phyloP scores from a whole-genome alignment of 2,797 vertebrate species.

The Urophycis tenuis region DNA sequence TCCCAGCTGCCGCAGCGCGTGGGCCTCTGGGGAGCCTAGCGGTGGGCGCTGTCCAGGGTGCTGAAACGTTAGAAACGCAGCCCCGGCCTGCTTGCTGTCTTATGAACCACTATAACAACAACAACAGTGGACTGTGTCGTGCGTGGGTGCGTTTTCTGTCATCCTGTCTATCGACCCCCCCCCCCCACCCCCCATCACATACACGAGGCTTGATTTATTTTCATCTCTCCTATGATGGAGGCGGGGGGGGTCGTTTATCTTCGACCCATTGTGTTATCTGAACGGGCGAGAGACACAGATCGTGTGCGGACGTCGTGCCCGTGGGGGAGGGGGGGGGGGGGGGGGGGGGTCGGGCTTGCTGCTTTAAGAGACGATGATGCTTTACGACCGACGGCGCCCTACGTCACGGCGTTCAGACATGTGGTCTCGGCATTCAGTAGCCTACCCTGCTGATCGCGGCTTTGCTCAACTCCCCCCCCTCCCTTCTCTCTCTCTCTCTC shows the following conservation, averaged over 20 bases:
- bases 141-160: background rate
- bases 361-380: conserved; percentile 52
- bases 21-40: background rate
- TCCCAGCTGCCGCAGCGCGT: background rate
- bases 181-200: background rate
- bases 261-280: background rate
- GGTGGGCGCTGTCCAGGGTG: conserved; percentile 56
- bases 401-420: conserved; percentile 60
- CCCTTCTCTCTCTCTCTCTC: too few species aligned
- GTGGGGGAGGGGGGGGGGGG: too few species aligned
- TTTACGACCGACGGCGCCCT: background rate
- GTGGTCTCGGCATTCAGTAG: conserved; percentile 55
- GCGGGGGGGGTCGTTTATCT: background rate
- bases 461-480: conserved; percentile 45
- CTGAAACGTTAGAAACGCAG: conserved; percentile 33
- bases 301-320: background rate
- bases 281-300: too few species aligned
- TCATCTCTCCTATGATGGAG: background rate
- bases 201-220: background rate
- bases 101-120: background rate
- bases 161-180: background rate
- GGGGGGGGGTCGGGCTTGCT: too few species aligned
- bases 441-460: conserved; percentile 32
- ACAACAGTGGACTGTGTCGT: background rate
- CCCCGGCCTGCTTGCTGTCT: background rate